phyloP scores from a whole-genome alignment of 2,797 vertebrate genomes.

The Myotis planiceps region DNA sequence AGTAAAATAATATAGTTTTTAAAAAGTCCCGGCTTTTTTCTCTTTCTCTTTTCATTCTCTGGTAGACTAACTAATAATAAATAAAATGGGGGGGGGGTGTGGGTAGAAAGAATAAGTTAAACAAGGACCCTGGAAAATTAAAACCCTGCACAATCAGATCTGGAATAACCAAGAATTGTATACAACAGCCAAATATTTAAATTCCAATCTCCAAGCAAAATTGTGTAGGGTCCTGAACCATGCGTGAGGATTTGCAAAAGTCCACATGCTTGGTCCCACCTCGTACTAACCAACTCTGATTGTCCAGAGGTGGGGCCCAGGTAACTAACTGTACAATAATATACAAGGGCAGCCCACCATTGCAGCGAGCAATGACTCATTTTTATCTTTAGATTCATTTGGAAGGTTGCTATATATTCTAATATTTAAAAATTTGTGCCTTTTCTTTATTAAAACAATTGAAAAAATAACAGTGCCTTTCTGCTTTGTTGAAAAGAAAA shows the following conservation, averaged over 20 bases:
- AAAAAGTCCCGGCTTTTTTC: not conserved
- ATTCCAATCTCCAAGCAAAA: not conserved
- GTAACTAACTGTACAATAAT: not conserved
- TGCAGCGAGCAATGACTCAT: not conserved
- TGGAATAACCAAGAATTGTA: not conserved
- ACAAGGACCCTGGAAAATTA: not conserved
- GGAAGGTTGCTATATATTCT: not conserved
- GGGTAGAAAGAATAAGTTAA: conserved; percentile 11
- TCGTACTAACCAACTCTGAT: not conserved
- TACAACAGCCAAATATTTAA: not conserved
- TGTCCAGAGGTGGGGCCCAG: not conserved
- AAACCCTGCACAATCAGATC: not conserved
- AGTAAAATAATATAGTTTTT: not conserved
- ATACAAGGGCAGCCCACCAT: not conserved
- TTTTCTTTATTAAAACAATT: not conserved
- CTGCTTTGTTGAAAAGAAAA: not conserved
- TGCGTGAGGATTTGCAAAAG: not conserved
- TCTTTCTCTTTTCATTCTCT: conserved; percentile 23
- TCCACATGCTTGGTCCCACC: not conserved
- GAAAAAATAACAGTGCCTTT: not conserved
- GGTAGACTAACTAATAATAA: not conserved
- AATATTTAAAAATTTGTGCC: not conserved
- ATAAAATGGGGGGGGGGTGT: not conserved
- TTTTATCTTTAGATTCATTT: not conserved
- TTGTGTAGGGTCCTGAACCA: not conserved